Evolutionary conservation across 2,797 vertebrate genomes (phyloP), one percentile per base, ranked within the genome.

Genomic region (Anguilla obscura): DNA sequence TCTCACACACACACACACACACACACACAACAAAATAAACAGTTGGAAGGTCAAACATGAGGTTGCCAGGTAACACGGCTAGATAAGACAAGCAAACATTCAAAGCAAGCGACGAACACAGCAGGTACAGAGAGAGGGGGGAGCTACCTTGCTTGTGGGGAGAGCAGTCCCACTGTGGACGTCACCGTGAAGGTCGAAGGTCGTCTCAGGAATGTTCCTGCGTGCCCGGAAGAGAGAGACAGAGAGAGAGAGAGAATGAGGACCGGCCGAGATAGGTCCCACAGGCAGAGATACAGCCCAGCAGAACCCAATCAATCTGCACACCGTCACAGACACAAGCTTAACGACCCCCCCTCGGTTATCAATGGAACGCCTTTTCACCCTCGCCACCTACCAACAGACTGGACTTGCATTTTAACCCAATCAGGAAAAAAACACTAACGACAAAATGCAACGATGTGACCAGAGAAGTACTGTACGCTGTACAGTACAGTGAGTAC

Each of bases 151-250:
- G 97, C 98, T 99, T 85, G 96, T 95, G 16, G 98, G 96, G 85
- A 99, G 91, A 0, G 96, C 95, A n/a, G 96, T 92, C 92, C 96
- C 96, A 89, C 97, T 97, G 92, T 97, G 98, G 93, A 98, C 89
- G 91, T 99, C 98, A 89, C 98, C 98, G 92, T 98, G 98, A 88
- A 98, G 95, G 92, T 98, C 98, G 93, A 99, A 99, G 85, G 97
- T 97, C 0, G 98, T 98, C 94, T 99, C 98, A 88, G 98, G 96
- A 58, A 99, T 96, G 71, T 95, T 95, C 92, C 98, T 99, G 91
- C 18, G 87, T 10, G 85, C 18, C 52, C 14, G 3, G 16, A 21
- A 21, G 58, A 60, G 21, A 60, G 21, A 18, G 58, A 21, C 2
- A 5, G 63, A 87, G 2, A 90, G 0, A 86, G 16, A 76, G 52